Percentiles rank a stretch among this genome's conserved stretches.
Evolutionary conservation across 1,140 invertebrate genomes (phyloP).

Genomic region (Pseudoatta argentina): DNA sequence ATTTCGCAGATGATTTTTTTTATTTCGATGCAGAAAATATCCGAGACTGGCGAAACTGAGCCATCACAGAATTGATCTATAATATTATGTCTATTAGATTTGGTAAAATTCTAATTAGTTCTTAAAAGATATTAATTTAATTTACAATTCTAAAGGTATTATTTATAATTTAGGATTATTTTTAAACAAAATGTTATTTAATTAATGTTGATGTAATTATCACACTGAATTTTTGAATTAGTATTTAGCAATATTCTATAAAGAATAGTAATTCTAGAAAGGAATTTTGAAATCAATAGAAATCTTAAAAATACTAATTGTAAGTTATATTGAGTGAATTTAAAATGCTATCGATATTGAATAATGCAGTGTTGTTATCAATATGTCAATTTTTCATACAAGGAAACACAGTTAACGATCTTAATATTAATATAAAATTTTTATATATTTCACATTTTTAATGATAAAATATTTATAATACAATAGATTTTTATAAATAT

Average conservation of each 20-base stretch:
- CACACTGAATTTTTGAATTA: neutral
- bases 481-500: too few species aligned
- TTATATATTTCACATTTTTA: too few species aligned
- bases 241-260: neutral
- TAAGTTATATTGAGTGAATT: too few species aligned
- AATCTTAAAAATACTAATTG: neutral
- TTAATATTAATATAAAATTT: too few species aligned
- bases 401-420: too few species aligned
- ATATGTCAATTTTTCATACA: too few species aligned
- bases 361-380: too few species aligned
- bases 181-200: neutral
- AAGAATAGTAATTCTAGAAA: neutral
- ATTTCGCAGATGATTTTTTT: conserved; percentile 43
- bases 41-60: neutral
- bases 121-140: neutral
- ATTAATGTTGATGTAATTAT: neutral
- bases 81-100: neutral
- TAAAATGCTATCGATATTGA: too few species aligned
- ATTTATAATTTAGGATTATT: neutral
- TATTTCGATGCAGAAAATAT: too few species aligned
- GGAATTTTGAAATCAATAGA: neutral
- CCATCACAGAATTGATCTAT: neutral
- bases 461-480: too few species aligned
- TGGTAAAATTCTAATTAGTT: neutral
- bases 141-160: neutral